These are phyloP conservation scores for Zaprionus camerounensis DNA, from an alignment of 1,140 invertebrate species.

Conservation along the genomic window DNA sequence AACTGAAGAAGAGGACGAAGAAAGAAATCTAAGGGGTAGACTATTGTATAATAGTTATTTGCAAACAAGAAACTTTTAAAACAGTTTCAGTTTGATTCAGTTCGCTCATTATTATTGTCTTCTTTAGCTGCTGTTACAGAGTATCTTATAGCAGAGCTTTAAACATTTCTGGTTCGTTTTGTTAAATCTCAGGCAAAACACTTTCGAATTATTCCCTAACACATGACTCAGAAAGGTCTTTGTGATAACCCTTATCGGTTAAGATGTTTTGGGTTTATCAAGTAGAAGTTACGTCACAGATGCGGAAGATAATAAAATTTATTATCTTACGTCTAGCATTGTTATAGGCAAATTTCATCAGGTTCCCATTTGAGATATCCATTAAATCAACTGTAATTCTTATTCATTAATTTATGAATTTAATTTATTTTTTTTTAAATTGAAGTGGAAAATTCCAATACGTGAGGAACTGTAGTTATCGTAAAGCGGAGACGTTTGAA, in stretches of 20 bases:
- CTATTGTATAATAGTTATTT: too few relatives aligned
- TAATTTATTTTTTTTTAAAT: too few relatives aligned
- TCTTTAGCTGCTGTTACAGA: neutral
- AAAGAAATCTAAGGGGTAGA: too few relatives aligned
- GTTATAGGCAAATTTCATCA: neutral
- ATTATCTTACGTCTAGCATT: neutral
- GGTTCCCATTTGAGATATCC: neutral
- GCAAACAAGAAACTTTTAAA: too few relatives aligned
- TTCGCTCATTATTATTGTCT: too few relatives aligned
- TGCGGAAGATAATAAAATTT: neutral
- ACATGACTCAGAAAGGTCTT: constrained; percentile 27
- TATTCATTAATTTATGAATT: too few relatives aligned
- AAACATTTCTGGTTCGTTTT: neutral
- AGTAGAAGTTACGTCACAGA: constrained; percentile 5
- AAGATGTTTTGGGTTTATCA: neutral
- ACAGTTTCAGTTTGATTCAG: too few relatives aligned
- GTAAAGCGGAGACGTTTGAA: neutral
- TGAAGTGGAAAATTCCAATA: neutral
- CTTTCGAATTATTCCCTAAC: neutral
- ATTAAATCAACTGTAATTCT: too few relatives aligned
- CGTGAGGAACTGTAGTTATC: neutral
- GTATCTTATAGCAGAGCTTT: neutral
- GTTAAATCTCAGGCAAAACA: neutral
- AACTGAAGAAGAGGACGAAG: too few relatives aligned
- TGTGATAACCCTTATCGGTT: constrained; percentile 42